phyloP scores from a whole-genome alignment of 2,797 vertebrate genomes.

The Mareca penelope region DNA sequence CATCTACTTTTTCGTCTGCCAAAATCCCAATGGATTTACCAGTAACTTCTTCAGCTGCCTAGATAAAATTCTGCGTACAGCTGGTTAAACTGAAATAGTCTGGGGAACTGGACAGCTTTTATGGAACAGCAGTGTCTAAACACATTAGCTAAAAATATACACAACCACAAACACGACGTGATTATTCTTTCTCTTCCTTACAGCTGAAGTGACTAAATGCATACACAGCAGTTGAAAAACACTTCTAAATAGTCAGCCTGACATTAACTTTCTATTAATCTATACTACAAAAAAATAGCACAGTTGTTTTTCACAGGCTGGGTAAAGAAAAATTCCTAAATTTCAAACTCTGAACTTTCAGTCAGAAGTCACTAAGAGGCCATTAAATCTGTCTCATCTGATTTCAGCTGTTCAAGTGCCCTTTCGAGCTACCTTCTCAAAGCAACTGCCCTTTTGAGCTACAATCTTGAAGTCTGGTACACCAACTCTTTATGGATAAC shows the following conservation, averaged over 20 bases:
- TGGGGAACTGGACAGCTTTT: background rate
- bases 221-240: background rate
- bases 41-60: background rate
- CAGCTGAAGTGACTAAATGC: background rate
- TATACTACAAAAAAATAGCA: background rate
- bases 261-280: background rate
- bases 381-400: conserved; percentile 59
- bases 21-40: background rate
- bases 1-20: background rate
- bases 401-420: conserved; percentile 63
- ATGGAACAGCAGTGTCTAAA: conserved; percentile 31
- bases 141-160: conserved; percentile 18
- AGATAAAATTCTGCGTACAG: background rate
- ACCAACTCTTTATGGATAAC: conserved; percentile 47
- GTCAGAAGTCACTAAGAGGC: conserved; percentile 46
- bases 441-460: conserved; percentile 68
- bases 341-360: conserved; percentile 56
- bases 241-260: background rate
- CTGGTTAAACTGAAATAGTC: conserved; percentile 19
- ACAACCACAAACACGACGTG: background rate
- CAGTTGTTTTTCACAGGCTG: background rate
- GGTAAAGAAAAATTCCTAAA: background rate
- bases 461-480: background rate
- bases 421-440: conserved; percentile 61
- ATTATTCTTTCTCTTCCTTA: conserved; percentile 1